Percentiles rank a stretch among this genome's conserved stretches.
Conservation (phyloP, 2,113 vertebrate genomes). For the Saiga tatarica region DNA sequence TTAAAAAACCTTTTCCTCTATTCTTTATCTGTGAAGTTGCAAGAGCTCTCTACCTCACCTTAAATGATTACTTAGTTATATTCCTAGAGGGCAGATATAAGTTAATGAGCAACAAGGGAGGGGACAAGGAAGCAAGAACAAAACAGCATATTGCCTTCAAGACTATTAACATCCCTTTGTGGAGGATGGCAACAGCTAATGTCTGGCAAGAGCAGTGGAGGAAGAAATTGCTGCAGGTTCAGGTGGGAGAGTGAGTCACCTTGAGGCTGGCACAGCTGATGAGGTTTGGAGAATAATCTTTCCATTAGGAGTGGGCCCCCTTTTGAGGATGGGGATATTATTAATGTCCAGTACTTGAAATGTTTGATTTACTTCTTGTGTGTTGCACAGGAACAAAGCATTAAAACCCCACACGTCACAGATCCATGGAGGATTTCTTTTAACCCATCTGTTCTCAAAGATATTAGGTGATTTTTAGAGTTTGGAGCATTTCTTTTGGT, state of each 20-base stretch:
- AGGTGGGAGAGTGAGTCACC: slow-evolving; percentile 77
- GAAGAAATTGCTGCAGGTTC: slow-evolving; percentile 77
- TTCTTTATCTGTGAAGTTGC: slow-evolving; percentile 44
- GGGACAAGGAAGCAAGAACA: slow-evolving; percentile 65
- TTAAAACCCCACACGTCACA: slow-evolving; percentile 22
- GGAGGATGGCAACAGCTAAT: slow-evolving; percentile 76
- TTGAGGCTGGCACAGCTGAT: slow-evolving; percentile 69
- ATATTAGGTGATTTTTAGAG: slow-evolving; percentile 1
- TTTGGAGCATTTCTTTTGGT: slow-evolving; percentile 26
- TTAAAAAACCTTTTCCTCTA: neutral
- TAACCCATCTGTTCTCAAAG: slow-evolving; percentile 25
- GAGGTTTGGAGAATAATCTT: slow-evolving; percentile 74
- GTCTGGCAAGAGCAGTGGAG: slow-evolving; percentile 78
- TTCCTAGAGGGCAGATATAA: slow-evolving; percentile 75
- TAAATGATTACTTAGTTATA: slow-evolving; percentile 56
- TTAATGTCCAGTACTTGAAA: slow-evolving; percentile 67
- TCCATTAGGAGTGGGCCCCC: slow-evolving; percentile 69
- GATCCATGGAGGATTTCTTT: slow-evolving; percentile 28
- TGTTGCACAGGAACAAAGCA: slow-evolving; percentile 42
- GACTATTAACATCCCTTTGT: slow-evolving; percentile 76
- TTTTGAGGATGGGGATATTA: slow-evolving; percentile 66
- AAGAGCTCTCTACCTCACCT: slow-evolving; percentile 54
- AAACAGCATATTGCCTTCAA: slow-evolving; percentile 75
- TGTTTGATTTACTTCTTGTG: slow-evolving; percentile 71
- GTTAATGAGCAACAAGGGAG: slow-evolving; percentile 75